Evolutionary conservation across 92 coral and sea anemone species (phyloP).

Genomic region (Phenganax subtilis): DNA sequence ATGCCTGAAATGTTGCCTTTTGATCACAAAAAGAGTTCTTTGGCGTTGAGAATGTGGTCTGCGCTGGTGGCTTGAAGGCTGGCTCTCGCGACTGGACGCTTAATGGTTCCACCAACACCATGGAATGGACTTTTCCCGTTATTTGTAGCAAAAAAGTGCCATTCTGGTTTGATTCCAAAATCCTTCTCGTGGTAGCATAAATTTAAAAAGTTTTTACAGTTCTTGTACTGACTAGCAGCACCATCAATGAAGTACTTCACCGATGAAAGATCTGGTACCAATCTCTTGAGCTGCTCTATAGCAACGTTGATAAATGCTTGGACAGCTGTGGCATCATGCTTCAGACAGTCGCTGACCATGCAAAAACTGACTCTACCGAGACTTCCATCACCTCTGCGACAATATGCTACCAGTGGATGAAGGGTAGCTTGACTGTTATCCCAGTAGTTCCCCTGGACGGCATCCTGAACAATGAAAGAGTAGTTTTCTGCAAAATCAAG

Average conservation of each 20-base stretch:
- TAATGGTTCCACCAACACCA: slow-evolving; percentile 30
- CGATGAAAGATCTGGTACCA: neutral
- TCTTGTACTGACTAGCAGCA: slow-evolving; percentile 36
- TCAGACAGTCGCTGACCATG: slow-evolving; percentile 27
- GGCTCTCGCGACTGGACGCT: slow-evolving; percentile 24
- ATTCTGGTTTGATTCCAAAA: neutral
- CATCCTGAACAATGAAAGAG: slow-evolving; percentile 33
- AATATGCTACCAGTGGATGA: slow-evolving; percentile 29
- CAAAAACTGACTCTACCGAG: neutral
- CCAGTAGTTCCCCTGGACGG: slow-evolving; percentile 29
- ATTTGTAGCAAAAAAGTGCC: slow-evolving; percentile 26
- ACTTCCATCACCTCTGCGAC: slow-evolving; percentile 8
- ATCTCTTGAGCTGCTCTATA: neutral
- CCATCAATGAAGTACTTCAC: slow-evolving; percentile 24
- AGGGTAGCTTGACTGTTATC: too few species aligned
- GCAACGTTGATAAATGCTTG: slow-evolving; percentile 28
- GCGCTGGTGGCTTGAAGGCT: neutral
- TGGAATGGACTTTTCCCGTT: slow-evolving; percentile 35
- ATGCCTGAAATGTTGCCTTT: too few species aligned
- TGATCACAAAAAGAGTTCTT: too few species aligned
- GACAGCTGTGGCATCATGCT: slow-evolving; percentile 42
- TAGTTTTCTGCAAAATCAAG: slow-evolving; percentile 35
- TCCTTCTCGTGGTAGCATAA: slow-evolving; percentile 31
- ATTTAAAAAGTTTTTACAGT: slow-evolving; percentile 34
- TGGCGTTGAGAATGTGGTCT: slow-evolving; percentile 7